Percentiles rank a stretch among this genome's conserved stretches.
These are phyloP conservation scores for Parus major DNA, from an alignment of 2,113 vertebrate species.

Conservation along the genomic window DNA sequence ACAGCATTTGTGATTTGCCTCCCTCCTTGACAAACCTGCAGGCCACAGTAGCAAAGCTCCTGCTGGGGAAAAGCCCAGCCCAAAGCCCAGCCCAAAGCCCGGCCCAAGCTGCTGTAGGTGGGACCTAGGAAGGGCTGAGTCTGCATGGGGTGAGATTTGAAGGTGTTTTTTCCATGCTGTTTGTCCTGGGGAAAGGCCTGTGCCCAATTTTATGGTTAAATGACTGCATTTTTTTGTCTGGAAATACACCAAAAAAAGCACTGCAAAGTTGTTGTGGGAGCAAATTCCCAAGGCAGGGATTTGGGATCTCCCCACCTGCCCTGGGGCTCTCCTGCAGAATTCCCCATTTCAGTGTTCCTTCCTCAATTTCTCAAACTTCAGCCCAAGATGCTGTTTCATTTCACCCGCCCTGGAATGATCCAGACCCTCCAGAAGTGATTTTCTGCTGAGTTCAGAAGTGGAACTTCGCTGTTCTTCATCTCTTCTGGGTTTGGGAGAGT, in stretches of 20 bases:
- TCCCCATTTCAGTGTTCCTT: not conserved
- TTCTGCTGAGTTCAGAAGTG: not conserved
- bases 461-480: not conserved
- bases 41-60: not conserved
- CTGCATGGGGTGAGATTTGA: not conserved
- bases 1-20: not conserved
- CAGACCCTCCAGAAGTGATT: not conserved
- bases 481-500: not conserved
- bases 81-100: not conserved
- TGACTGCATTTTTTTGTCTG: not conserved
- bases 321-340: not conserved
- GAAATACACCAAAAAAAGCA: not conserved
- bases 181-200: not conserved
- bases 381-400: not conserved
- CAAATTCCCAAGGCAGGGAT: not conserved
- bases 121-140: not conserved
- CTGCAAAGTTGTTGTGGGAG: not conserved
- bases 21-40: not conserved
- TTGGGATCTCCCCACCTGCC: not conserved
- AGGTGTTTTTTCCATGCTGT: accelerated
- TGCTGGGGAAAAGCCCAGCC: not conserved
- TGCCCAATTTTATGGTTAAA: not conserved
- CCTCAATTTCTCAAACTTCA: not conserved
- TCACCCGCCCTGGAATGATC: not conserved
- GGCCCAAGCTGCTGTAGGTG: not conserved